A percentile compares a stretch with the other conserved stretches of the same genome.
phyloP scores from a whole-genome alignment of 2,888 invertebrate species.

The Rhagium mordax region DNA sequence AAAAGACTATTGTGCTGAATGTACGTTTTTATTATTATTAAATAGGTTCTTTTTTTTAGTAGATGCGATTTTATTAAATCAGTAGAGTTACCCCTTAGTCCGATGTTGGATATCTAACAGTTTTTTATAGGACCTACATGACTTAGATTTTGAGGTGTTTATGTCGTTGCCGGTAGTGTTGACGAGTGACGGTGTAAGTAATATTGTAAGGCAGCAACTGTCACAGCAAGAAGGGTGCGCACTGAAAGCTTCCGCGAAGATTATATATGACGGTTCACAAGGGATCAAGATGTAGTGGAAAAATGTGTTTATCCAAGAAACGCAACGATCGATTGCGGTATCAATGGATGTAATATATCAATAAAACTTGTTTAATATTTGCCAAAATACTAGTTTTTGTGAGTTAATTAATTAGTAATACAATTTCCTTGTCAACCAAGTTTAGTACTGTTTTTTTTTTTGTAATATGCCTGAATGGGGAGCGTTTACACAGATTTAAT shows the following conservation, averaged over 20 bases:
- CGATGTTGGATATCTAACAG: too few relatives aligned
- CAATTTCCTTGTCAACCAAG: conserved; percentile 17
- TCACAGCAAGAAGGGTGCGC: conserved; percentile 45
- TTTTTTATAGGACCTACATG: too few relatives aligned
- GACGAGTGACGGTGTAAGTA: conserved; percentile 45
- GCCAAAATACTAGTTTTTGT: background rate
- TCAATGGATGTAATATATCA: background rate
- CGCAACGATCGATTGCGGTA: background rate
- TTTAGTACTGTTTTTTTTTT: background rate
- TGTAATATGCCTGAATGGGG: background rate
- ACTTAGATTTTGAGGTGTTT: conserved; percentile 55
- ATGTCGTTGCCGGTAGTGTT: conserved; percentile 51
- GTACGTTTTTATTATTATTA: too few relatives aligned
- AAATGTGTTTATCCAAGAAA: background rate
- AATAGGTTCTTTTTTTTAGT: too few relatives aligned
- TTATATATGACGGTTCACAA: conserved; percentile 78
- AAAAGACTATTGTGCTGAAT: too few relatives aligned
- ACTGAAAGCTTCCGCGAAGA: conserved; percentile 72
- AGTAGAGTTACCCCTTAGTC: too few relatives aligned
- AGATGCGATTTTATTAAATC: background rate
- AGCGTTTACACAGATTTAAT: conserved; percentile 34
- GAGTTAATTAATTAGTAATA: background rate
- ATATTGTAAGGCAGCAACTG: conserved; percentile 45
- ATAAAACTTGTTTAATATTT: background rate
- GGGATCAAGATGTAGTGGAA: conserved; percentile 55